Conservation (phyloP, 2,888 invertebrate genomes). For the Deladenus siricidicola region DNA sequence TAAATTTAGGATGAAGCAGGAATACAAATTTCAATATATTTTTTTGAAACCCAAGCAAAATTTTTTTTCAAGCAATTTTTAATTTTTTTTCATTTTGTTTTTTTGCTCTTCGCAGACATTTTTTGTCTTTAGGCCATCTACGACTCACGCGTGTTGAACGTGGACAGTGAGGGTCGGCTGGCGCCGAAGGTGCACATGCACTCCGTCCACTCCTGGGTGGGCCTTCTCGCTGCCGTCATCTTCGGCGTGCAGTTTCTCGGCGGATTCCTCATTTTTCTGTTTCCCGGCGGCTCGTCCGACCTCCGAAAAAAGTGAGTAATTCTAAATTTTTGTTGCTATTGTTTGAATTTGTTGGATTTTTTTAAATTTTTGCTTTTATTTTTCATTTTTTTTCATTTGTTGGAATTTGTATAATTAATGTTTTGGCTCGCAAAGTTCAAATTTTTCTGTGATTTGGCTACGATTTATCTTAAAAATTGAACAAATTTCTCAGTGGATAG, state of each 20-base stretch:
- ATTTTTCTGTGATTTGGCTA: neutral
- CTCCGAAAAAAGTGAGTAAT: constrained; percentile 16
- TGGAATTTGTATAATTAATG: neutral
- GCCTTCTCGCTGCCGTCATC: constrained; percentile 16
- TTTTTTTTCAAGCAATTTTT: neutral
- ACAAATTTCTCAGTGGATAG: neutral
- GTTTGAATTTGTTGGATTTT: neutral
- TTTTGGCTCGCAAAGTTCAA: neutral
- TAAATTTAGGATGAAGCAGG: no score
- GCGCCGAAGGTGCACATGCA: constrained; percentile 19
- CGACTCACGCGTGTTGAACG: constrained; percentile 19
- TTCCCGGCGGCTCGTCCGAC: constrained; percentile 17
- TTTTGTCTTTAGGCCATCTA: constrained; percentile 19
- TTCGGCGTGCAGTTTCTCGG: constrained; percentile 19
- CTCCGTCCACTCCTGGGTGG: constrained; percentile 25
- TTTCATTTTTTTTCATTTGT: neutral
- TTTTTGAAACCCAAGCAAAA: neutral
- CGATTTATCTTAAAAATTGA: neutral
- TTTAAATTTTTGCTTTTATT: neutral
- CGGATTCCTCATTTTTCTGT: constrained; percentile 15
- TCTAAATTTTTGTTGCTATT: neutral
- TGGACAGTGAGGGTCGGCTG: constrained; percentile 3
- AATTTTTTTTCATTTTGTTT: neutral
- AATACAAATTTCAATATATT: no score
- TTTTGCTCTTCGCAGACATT: neutral